Base-by-base conservation (phyloP, 2,113 vertebrate species). In the Dipodomys ordii region DNA sequence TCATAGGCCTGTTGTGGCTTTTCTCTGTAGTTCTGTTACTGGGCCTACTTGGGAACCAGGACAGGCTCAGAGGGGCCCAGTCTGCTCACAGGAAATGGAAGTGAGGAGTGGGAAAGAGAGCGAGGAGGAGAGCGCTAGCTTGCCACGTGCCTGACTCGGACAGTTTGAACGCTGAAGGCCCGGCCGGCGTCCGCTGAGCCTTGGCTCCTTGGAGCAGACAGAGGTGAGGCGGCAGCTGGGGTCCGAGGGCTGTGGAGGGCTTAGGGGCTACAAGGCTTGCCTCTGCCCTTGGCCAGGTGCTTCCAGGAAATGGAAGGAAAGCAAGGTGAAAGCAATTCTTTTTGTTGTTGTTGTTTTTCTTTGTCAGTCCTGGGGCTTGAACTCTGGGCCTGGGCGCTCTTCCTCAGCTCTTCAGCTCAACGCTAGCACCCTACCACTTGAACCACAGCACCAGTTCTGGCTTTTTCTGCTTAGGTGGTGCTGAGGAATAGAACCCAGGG, bases 211-310 rank as follows among this genome's bases (percentile, higher is more conserved):
- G 16, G 53, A 13, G 15, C 53, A 57, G 12, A 16, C 53, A 57
- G 53, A 57, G 53, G 53, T 2, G 53, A 57, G 53, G 53, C 53
- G 53, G 15, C 53, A 57, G 53, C 53, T 57, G 49, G 49, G 8
- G 49, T 53, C 39, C 39, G 3, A 39, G 39, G 39, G 39, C 39
- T 39, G 39, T 39, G 39, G 39, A 39, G 39, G 39, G 39, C 39
- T 39, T 30, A 6, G 7, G 22, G 0, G 4, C 32, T 16, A 3
- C n/a, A 1, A 5, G 5, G 19, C 27, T 1, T 1, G 30, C 32
- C 32, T 73, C 32, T 39, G 71, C 32, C 3, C 49, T 16, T 53
- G 35, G 49, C 18, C 22, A 28, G 3, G 49, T 73, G 69, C 72
- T 25, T 32, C 30, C 20, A 8, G 28, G 20, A 74, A 22, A 39